phyloP scores from a whole-genome alignment of 2,113 vertebrate genomes.

The Rhipidura dahli region DNA sequence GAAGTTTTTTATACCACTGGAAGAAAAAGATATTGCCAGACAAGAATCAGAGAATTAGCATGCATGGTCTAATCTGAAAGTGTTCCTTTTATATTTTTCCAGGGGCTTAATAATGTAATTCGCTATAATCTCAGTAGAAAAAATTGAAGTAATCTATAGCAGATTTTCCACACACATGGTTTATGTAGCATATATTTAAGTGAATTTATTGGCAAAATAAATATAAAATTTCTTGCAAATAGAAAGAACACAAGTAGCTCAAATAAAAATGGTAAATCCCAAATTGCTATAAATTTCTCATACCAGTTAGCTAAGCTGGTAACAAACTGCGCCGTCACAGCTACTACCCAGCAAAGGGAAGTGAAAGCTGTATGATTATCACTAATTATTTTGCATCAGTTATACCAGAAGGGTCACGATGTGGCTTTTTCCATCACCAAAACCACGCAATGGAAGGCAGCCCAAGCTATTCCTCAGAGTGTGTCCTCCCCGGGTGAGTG shows the following conservation, averaged over 20 bases:
- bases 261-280: not conserved
- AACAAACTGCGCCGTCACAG: not conserved
- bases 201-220: not conserved
- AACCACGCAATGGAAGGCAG: not conserved
- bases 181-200: not conserved
- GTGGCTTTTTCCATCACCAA: not conserved
- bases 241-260: not conserved
- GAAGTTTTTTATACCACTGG: not conserved
- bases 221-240: not conserved
- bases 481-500: accelerated
- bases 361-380: not conserved
- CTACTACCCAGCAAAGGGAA: not conserved
- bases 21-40: not conserved
- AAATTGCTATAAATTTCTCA: not conserved
- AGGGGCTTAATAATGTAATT: not conserved
- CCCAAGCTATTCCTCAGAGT: not conserved
- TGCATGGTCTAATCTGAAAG: not conserved
- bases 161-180: not conserved
- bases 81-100: not conserved
- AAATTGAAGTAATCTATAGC: not conserved
- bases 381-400: not conserved
- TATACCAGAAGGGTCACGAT: not conserved
- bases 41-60: not conserved
- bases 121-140: not conserved
- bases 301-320: not conserved